Evolutionary conservation across 2,888 invertebrate genomes (phyloP), one percentile per base, ranked within the genome.

Genomic region (Dryobota labecula): DNA sequence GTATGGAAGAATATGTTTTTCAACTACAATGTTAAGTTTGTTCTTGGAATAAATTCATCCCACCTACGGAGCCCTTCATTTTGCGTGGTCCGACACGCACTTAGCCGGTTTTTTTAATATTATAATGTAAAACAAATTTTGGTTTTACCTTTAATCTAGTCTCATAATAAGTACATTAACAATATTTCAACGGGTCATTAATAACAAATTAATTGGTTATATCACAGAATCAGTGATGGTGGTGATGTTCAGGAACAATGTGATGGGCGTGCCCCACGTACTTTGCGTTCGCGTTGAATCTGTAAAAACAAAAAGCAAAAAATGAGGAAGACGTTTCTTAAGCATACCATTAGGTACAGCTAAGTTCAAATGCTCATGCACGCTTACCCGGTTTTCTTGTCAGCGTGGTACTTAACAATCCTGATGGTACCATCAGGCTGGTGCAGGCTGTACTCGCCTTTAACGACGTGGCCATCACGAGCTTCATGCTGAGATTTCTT

Each of bases 401-500:
- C 85, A n/a, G 83, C 84, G 43, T 84, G 68, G 73, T 82, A 80
- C 64, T 88, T 75, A 27, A 89, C 86, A 53, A 85, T 71, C 63
- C 90, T 76, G 83, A 94, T 82, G 82, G 95, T 93, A 65, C 95
- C 94, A 70, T 93, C 93, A 54, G 96, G 91, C 79, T 83, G 66
- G 81, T 95, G 93, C 61, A 96, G 89, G 64, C 92, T 93, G 89
- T 97, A 97, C 84, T 95, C 66, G 54, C 97, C 97, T 87, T 96
- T 95, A 70, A 97, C 97, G 53, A 93, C 95, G 84, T 97, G 95
- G 9, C 97, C 97, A 90, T 96, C 95, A 72, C 95, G 93, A 79
- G 92, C 89, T 89, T 96, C 96, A 58, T 93, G 90, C 84, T 96
- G 96, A 80, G 92, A 93, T 89, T 96, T 96, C 87, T 95, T 92